Conservation (phyloP, 2,113 vertebrate genomes). For the Cyanocitta stelleri region DNA sequence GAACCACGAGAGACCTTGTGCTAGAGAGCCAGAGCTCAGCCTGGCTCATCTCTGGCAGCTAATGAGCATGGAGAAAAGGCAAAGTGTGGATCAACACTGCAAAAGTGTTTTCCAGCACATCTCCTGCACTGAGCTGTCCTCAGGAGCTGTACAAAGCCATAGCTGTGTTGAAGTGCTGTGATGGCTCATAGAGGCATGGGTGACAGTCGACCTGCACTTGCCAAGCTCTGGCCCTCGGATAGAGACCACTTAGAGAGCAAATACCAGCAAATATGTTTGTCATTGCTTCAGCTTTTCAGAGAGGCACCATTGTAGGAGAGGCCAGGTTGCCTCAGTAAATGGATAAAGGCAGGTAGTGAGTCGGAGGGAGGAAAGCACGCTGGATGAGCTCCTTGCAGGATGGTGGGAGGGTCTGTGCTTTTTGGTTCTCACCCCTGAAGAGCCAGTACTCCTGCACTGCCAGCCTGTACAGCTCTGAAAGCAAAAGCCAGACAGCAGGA, state of each 20-base stretch:
- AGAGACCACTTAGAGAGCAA: background rate
- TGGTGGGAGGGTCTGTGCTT: background rate
- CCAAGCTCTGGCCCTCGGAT: background rate
- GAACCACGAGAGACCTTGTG: accelerated
- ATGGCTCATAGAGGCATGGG: background rate
- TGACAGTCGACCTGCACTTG: background rate
- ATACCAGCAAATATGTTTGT: background rate
- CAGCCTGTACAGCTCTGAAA: background rate
- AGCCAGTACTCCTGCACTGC: background rate
- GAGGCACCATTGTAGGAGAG: background rate
- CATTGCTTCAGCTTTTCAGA: background rate
- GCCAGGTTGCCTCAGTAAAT: background rate
- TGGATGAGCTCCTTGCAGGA: background rate
- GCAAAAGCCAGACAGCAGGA: background rate
- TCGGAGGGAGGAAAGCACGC: background rate
- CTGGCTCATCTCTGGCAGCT: background rate
- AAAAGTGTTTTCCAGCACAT: background rate
- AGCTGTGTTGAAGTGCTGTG: background rate
- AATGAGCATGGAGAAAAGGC: background rate
- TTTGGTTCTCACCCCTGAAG: background rate
- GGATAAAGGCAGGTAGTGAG: background rate
- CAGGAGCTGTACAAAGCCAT: background rate
- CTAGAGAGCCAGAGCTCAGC: background rate
- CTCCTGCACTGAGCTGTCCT: background rate
- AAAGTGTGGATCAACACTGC: background rate